Evolutionary conservation across 2,888 invertebrate species (phyloP).

Genomic region (Netelia inedita): DNA sequence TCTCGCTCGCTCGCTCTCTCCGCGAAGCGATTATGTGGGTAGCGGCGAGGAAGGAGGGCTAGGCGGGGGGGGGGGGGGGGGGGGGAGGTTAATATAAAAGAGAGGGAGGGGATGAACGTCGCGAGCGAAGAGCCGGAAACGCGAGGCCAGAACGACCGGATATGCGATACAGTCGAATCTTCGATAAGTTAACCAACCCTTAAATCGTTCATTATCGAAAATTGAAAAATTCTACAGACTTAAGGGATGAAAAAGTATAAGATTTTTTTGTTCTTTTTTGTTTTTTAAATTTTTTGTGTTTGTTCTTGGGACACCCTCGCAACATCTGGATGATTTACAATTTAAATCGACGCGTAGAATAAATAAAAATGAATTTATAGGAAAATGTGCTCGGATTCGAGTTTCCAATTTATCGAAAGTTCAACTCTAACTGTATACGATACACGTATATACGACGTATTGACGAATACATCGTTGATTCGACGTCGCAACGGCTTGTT

Average conservation of each 20-base stretch:
- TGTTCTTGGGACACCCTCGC: not conserved
- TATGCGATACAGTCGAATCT: slow-evolving; percentile 13
- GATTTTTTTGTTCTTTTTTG: not conserved
- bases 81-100: not conserved
- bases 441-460: too few relatives aligned
- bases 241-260: too few relatives aligned
- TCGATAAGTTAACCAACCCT: too few relatives aligned
- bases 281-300: not conserved
- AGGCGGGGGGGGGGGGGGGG: not conserved
- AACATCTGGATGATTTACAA: not conserved
- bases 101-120: slow-evolving; percentile 3
- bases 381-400: too few relatives aligned
- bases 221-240: too few relatives aligned
- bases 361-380: too few relatives aligned
- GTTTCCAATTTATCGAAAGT: too few relatives aligned
- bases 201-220: too few relatives aligned
- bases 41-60: not conserved
- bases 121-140: slow-evolving; percentile 35
- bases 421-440: too few relatives aligned
- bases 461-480: slow-evolving; percentile 8
- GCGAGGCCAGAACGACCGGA: slow-evolving; percentile 39
- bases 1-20: slow-evolving; percentile 12
- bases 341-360: too few relatives aligned
- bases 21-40: slow-evolving; percentile 48
- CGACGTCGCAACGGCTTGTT: slow-evolving; percentile 20